Percentiles rank a stretch among this genome's conserved stretches.
Conservation (phyloP, 2,888 invertebrate genomes). For the Deilephila elpenor region DNA sequence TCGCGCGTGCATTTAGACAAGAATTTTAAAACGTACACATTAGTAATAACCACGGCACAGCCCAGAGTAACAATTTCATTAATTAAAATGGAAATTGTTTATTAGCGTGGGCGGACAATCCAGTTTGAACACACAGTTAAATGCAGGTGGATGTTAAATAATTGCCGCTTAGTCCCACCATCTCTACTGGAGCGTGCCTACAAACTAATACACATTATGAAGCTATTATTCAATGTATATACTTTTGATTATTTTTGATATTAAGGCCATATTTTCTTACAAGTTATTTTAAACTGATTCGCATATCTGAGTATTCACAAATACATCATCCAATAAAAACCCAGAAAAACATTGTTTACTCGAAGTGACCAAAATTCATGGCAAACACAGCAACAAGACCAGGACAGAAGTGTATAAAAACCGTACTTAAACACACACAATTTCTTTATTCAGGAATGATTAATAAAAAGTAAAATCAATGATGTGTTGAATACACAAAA, state of each 20-base stretch:
- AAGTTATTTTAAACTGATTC: neutral
- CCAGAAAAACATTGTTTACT: neutral
- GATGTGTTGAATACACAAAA: constrained; percentile 77
- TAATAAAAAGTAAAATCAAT: constrained; percentile 78
- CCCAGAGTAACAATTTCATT: constrained; percentile 58
- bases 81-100: constrained; percentile 67
- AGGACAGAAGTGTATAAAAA: neutral
- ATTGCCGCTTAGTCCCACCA: constrained; percentile 43
- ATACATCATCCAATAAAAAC: neutral
- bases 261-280: too few species aligned
- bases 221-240: neutral
- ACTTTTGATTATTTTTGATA: neutral
- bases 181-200: constrained; percentile 26
- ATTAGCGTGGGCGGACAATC: constrained; percentile 64
- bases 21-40: constrained; percentile 24
- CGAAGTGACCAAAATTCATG: neutral
- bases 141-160: constrained; percentile 57
- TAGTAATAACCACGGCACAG: constrained; percentile 18
- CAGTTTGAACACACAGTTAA: constrained; percentile 59
- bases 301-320: neutral
- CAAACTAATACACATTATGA: constrained; percentile 6
- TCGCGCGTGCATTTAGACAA: constrained; percentile 19
- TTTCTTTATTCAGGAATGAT: constrained; percentile 59
- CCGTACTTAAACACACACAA: constrained; percentile 21
- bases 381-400: neutral